Conservation (phyloP, 2,113 vertebrate genomes). For the Phainopepla nitens region DNA sequence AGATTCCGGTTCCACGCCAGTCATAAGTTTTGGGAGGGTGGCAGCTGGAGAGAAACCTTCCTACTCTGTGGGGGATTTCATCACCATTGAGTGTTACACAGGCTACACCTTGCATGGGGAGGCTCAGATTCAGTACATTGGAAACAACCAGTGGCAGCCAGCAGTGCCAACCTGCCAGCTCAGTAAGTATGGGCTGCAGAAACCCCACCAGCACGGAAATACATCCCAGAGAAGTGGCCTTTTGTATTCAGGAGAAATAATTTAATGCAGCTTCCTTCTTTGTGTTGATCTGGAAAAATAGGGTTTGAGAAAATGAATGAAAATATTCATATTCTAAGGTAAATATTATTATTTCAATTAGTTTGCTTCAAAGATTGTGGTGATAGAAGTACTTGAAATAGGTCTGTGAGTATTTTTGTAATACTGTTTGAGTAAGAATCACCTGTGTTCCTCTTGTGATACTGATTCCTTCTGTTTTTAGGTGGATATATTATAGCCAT, state of each 20-base stretch:
- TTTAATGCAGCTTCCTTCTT: neutral
- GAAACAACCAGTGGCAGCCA: neutral
- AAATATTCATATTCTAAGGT: neutral
- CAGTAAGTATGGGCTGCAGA: neutral
- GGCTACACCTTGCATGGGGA: neutral
- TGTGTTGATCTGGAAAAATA: neutral
- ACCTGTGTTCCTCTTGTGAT: neutral
- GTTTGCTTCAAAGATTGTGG: neutral
- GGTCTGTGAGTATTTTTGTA: neutral
- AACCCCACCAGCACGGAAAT: neutral
- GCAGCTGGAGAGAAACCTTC: neutral
- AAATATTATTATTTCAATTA: neutral
- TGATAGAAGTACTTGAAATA: neutral
- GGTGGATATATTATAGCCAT: neutral
- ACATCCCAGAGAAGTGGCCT: fast-evolving
- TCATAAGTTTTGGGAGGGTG: neutral
- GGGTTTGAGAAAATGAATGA: neutral
- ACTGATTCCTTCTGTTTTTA: neutral
- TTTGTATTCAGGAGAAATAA: neutral
- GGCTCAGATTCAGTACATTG: neutral
- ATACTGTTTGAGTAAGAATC: neutral
- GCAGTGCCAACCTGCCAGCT: slow-evolving; percentile 35
- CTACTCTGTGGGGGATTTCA: neutral
- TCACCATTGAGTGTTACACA: neutral
- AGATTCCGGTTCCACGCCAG: neutral